A percentile compares a stretch with the other conserved stretches of the same genome.
Evolutionary conservation across 2,113 vertebrate genomes (phyloP).

Genomic region (Tichodroma muraria): DNA sequence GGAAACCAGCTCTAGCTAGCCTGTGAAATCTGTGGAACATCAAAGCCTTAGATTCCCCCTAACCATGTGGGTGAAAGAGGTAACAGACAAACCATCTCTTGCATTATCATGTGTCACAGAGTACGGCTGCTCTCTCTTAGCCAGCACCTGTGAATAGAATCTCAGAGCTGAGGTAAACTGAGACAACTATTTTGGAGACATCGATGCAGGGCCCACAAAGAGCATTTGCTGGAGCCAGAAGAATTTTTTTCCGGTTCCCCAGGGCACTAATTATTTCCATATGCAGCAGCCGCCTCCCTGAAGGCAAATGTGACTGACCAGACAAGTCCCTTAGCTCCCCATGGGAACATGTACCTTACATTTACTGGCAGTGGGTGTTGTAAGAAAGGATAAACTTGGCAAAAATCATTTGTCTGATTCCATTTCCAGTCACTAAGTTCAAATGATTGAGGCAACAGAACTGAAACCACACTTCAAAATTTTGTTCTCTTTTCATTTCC

Average conservation of each 20-base stretch:
- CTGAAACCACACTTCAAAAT: neutral
- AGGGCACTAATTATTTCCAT: neutral
- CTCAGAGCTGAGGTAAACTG: neutral
- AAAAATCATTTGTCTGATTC: neutral
- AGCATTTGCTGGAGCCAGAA: neutral
- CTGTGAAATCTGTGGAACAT: neutral
- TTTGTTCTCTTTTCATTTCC: neutral
- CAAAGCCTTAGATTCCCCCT: neutral
- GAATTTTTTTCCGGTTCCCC: neutral
- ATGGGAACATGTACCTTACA: accelerated
- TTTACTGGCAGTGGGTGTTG: neutral
- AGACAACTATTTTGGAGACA: neutral
- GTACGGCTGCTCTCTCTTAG: neutral
- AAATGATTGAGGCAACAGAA: neutral
- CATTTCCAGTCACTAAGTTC: neutral
- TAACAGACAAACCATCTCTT: neutral
- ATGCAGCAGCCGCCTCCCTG: neutral
- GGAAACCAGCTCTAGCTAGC: neutral
- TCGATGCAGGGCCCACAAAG: neutral
- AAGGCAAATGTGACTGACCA: neutral
- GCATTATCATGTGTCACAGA: neutral
- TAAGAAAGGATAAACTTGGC: neutral
- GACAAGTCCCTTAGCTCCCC: neutral
- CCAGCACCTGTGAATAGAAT: neutral
- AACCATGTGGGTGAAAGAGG: neutral